Evolutionary conservation across 2,888 invertebrate species (phyloP).

Genomic region (Geotrupes spiniger): DNA sequence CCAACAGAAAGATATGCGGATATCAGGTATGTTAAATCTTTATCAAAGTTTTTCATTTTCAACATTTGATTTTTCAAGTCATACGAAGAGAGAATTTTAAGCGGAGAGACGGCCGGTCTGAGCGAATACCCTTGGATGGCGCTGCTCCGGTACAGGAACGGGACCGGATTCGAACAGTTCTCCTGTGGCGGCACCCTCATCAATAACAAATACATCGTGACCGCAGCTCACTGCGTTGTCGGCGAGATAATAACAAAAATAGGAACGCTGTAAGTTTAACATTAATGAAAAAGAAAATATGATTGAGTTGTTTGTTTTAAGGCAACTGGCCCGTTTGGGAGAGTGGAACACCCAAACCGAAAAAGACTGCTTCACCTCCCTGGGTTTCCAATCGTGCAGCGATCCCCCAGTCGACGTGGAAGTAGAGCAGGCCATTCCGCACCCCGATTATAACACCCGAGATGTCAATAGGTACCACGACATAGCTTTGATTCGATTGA

Average conservation of each 20-base stretch:
- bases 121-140: constrained; percentile 54
- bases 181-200: constrained; percentile 56
- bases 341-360: constrained; percentile 51
- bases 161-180: constrained; percentile 26
- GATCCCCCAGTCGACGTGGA: constrained; percentile 39
- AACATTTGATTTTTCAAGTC: not conserved
- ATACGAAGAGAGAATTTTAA: constrained; percentile 37
- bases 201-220: constrained; percentile 54
- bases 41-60: not conserved
- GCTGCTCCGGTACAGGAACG: constrained; percentile 46
- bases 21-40: constrained; percentile 17
- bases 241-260: constrained; percentile 43
- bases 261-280: constrained; percentile 50
- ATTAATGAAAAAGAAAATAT: not conserved
- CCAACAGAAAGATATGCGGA: constrained; percentile 17
- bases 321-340: constrained; percentile 46
- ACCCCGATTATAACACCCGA: constrained; percentile 33
- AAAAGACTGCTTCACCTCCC: constrained; percentile 48
- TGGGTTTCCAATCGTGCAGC: constrained; percentile 41
- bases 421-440: constrained; percentile 35
- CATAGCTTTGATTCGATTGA: constrained; percentile 52
- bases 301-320: constrained; percentile 22
- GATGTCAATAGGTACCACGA: constrained; percentile 34
- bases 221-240: constrained; percentile 56
- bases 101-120: constrained; percentile 46